Evolutionary conservation across 2,797 vertebrate species (phyloP).

Genomic region (Mus caroli): DNA sequence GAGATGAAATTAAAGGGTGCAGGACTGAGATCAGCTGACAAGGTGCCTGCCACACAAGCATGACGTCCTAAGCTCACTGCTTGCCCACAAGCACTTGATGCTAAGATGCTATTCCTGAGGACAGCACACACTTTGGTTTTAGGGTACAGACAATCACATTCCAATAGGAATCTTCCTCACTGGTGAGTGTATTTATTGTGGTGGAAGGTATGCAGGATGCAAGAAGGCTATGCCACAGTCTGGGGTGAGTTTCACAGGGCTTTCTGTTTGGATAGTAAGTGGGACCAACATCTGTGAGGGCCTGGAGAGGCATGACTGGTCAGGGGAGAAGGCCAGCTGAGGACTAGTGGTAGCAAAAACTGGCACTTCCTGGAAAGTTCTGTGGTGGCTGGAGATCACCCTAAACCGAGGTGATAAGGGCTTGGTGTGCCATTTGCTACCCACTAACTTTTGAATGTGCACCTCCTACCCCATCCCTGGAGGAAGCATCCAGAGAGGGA

Average conservation of each 20-base stretch:
- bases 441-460: neutral
- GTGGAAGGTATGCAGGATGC: neutral
- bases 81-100: accelerated
- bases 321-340: neutral
- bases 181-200: neutral
- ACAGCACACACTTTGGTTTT: neutral
- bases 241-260: neutral
- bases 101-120: neutral
- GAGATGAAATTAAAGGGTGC: neutral
- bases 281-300: neutral
- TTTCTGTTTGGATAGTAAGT: too few species aligned
- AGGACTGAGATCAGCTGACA: neutral
- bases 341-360: neutral
- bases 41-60: neutral
- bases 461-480: accelerated
- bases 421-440: neutral
- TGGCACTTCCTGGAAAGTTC: neutral
- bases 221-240: neutral
- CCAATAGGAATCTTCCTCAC: neutral
- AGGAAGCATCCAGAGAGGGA: neutral
- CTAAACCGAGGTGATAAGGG: neutral
- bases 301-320: neutral
- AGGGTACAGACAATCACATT: neutral
- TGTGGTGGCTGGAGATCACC: neutral
- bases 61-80: neutral